A percentile compares a stretch with the other conserved stretches of the same genome.
phyloP scores from a whole-genome alignment of 2,888 invertebrate species.

The Conistra vaccinii region DNA sequence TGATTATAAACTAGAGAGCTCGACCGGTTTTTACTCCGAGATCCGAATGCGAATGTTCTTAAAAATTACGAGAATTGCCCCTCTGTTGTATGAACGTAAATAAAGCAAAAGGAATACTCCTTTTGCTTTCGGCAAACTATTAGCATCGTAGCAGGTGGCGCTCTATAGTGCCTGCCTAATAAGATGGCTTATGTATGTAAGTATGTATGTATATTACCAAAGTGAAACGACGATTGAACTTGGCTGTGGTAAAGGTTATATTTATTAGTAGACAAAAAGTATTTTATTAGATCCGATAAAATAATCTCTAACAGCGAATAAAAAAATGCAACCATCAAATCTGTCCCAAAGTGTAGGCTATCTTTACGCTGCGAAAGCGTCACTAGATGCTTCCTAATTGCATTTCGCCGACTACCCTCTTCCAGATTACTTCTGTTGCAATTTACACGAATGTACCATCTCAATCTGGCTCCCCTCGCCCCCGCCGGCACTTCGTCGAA shows the following conservation, averaged over 20 bases:
- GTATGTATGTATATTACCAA: neutral
- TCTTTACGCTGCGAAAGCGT: constrained; percentile 67
- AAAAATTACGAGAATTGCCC: too few relatives aligned
- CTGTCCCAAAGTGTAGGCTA: constrained; percentile 64
- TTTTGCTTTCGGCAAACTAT: too few relatives aligned
- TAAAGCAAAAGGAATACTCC: too few relatives aligned
- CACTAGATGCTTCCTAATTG: constrained; percentile 77
- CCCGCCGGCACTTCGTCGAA: constrained; percentile 44
- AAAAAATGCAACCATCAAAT: constrained; percentile 19
- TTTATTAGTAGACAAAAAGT: neutral
- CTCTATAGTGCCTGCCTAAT: neutral
- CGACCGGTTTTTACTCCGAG: too few relatives aligned
- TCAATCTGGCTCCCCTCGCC: constrained; percentile 64
- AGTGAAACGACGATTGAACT: neutral
- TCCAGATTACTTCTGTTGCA: constrained; percentile 77
- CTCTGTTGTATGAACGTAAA: too few relatives aligned
- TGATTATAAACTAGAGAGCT: neutral
- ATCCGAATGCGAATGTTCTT: too few relatives aligned
- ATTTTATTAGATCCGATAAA: neutral
- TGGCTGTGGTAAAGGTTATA: neutral
- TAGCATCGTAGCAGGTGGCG: neutral
- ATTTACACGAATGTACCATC: constrained; percentile 71
- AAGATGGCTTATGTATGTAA: neutral
- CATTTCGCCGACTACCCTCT: constrained; percentile 74
- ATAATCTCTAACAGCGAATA: neutral